Percentiles rank a stretch among this genome's conserved stretches.
These are phyloP conservation scores for Lacanobia wlatinum DNA, from an alignment of 2,888 invertebrate genomes.

Conservation along the genomic window DNA sequence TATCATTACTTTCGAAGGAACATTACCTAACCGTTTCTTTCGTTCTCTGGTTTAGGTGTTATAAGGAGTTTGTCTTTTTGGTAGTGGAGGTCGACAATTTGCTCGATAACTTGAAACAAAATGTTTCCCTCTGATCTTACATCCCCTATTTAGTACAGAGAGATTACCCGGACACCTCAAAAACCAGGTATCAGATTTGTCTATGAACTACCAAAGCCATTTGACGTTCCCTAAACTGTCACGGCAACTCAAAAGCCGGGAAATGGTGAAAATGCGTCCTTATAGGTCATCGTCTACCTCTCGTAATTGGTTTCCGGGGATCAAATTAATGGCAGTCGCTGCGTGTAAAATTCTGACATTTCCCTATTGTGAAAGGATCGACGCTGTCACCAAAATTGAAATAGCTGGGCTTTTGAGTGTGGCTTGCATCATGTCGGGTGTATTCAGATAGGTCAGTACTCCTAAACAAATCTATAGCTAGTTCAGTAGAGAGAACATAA, in stretches of 20 bases:
- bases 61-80: not conserved
- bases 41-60: not conserved
- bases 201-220: not conserved
- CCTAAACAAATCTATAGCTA: not conserved
- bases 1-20: not conserved
- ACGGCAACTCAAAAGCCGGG: not conserved
- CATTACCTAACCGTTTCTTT: not conserved
- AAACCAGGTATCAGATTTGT: not conserved
- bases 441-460: not conserved
- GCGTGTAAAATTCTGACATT: constrained; percentile 25
- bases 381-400: not conserved
- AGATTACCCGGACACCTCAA: not conserved
- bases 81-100: not conserved
- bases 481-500: not conserved
- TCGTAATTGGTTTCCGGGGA: constrained; percentile 30
- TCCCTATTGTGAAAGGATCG: not conserved
- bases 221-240: not conserved
- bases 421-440: not conserved
- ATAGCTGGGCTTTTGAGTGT: not conserved
- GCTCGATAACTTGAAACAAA: not conserved
- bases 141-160: not conserved
- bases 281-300: not conserved
- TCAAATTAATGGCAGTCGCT: constrained; percentile 15
- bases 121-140: not conserved
- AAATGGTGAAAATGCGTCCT: constrained; percentile 17